Conservation (phyloP, 2,113 vertebrate species). For the Rynchops niger region DNA sequence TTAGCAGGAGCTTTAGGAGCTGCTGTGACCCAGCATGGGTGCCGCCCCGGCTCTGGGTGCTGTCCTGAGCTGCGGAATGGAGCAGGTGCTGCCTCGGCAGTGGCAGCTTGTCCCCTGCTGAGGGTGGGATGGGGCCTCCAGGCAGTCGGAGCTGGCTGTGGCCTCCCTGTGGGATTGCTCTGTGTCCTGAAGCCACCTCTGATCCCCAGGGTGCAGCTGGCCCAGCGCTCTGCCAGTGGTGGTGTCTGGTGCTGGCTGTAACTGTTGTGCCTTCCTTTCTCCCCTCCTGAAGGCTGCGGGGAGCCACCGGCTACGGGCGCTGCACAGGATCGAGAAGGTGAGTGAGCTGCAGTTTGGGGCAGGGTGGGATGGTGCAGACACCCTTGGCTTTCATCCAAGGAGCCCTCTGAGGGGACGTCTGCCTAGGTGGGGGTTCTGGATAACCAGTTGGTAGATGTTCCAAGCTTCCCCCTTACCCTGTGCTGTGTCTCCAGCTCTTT, state of each 20-base stretch:
- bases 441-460: neutral
- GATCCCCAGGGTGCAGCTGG: neutral
- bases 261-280: neutral
- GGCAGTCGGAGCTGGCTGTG: neutral
- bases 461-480: neutral
- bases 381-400: neutral
- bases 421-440: neutral
- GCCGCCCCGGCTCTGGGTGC: neutral
- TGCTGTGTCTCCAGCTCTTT: conserved; percentile 75
- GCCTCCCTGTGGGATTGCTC: neutral
- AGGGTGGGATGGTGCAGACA: neutral
- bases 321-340: conserved; percentile 89
- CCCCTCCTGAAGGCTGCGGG: conserved; percentile 73
- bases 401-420: neutral
- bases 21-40: fast-evolving
- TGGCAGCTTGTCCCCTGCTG: neutral
- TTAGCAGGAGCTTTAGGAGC: neutral
- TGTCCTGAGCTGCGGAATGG: neutral
- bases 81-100: fast-evolving
- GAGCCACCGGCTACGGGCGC: conserved; percentile 80
- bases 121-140: neutral
- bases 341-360: fast-evolving
- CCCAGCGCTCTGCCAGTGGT: fast-evolving
- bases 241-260: neutral
- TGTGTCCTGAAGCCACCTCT: neutral